Evolutionary conservation across 2,888 invertebrate genomes (phyloP).

Genomic region (Agrotis exclamationis): DNA sequence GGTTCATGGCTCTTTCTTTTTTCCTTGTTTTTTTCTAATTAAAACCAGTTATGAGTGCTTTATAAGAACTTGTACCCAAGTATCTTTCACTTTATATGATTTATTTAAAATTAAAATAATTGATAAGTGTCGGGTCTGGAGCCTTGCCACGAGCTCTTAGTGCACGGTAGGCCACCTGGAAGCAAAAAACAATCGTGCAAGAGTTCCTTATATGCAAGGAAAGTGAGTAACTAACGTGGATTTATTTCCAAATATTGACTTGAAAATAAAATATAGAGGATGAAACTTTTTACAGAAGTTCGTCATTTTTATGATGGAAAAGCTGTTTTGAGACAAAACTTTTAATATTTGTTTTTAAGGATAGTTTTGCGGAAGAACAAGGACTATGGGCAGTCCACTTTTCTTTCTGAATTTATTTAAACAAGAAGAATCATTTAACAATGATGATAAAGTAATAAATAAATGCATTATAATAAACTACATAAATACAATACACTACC

Average conservation of each 20-base stretch:
- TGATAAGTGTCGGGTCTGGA: too few relatives aligned
- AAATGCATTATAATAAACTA: slow-evolving; percentile 6
- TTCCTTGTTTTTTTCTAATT: not conserved
- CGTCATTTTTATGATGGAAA: too few relatives aligned
- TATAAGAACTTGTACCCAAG: not conserved
- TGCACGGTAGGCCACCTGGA: too few relatives aligned
- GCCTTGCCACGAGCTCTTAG: too few relatives aligned
- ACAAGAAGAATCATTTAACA: too few relatives aligned
- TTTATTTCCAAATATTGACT: too few relatives aligned
- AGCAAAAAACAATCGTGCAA: too few relatives aligned
- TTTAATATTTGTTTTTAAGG: not conserved
- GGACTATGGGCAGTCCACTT: not conserved
- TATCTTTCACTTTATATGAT: not conserved
- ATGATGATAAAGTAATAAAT: not conserved
- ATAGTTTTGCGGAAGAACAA: not conserved
- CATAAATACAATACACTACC: slow-evolving; percentile 44
- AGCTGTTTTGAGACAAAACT: too few relatives aligned
- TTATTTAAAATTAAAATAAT: not conserved
- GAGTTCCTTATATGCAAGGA: too few relatives aligned
- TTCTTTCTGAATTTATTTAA: not conserved
- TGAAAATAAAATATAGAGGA: not conserved
- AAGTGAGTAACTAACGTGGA: too few relatives aligned
- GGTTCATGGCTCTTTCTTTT: slow-evolving; percentile 20
- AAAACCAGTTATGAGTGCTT: not conserved
- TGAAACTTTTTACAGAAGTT: not conserved